Base-by-base conservation (phyloP, 2,113 vertebrate genomes). In the Actinemys pallida region DNA sequence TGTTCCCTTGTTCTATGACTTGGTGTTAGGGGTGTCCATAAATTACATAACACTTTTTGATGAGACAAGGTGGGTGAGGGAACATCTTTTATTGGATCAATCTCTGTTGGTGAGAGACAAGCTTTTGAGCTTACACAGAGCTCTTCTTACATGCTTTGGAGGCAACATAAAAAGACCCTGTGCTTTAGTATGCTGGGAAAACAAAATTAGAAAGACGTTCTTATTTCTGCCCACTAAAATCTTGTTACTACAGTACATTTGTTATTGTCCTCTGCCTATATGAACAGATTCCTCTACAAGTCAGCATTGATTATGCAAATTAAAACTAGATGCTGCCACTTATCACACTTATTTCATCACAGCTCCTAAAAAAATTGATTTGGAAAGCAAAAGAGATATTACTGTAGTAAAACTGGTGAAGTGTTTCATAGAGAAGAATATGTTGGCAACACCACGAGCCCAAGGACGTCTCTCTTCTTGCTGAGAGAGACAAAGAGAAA, bases 261-360 rank as follows among this genome's bases (percentile, higher is more conserved):
- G 83, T 96, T 96, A 89, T 90, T 96, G 79, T 92, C 90, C 83
- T 81, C 86, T 89, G 83, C 81, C 93, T 87, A 45, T 93, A 87
- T 88, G 90, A 89, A 80, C 86, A 94, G 83, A 79, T 52, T 81
- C n/a, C 92, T 95, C 96, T 92, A 90, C 92, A 96, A 96, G 86
- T 94, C 96, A 76, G 78, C 86, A 87, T 93, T 96, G 96, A 96
- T 92, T 93, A 96, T 87, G 84, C 82, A 92, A 90, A 94, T 96
- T 89, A 96, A 94, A 90, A 93, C 83, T 80, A 47, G 82, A 53
- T 2, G 52, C 81, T 96, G 93, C 39, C 94, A 96, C 81, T 93
- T 94, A 86, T 50, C 35, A 52, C 72, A 65, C 79, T 94, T 88
- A 24, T 79, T 97, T 31, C 87, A 90, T 65, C 27, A 93, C 53